phyloP scores from a whole-genome alignment of 2,888 invertebrate species.

The Alloscopus bannaensis region DNA sequence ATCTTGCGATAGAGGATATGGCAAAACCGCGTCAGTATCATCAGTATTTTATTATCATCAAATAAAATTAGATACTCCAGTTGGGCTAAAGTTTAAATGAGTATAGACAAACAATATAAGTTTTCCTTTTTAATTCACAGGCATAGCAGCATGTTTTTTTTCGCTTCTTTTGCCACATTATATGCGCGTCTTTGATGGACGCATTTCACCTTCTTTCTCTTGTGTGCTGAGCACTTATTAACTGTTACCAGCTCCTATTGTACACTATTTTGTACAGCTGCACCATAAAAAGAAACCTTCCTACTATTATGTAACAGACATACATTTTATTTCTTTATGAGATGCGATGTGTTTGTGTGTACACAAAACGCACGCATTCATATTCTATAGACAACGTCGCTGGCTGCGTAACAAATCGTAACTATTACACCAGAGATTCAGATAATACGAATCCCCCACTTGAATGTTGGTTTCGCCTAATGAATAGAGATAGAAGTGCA shows the following conservation, averaged over 20 bases:
- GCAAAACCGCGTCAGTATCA: slow-evolving; percentile 29
- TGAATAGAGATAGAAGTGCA: slow-evolving; percentile 43
- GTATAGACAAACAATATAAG: slow-evolving; percentile 25
- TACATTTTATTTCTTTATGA: slow-evolving; percentile 12
- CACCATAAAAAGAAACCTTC: slow-evolving; percentile 12
- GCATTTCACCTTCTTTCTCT: slow-evolving; percentile 34
- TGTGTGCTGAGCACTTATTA: background rate
- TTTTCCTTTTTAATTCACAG: slow-evolving; percentile 25
- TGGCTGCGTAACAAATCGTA: slow-evolving; percentile 59
- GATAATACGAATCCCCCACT: background rate
- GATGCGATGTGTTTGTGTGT: background rate
- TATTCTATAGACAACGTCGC: slow-evolving; percentile 12
- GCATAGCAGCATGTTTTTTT: background rate
- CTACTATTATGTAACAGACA: too few species aligned
- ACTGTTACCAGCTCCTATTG: slow-evolving; percentile 1
- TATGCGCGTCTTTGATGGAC: too few species aligned
- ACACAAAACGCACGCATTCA: background rate
- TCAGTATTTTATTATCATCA: slow-evolving; percentile 41
- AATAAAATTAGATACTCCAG: slow-evolving; percentile 57
- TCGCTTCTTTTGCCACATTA: slow-evolving; percentile 3
- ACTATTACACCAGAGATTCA: slow-evolving; percentile 16
- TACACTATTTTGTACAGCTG: slow-evolving; percentile 24
- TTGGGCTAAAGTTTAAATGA: slow-evolving; percentile 51
- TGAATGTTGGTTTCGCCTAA: slow-evolving; percentile 5
- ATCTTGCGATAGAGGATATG: slow-evolving; percentile 1